These are phyloP conservation scores for Diacarnus erythraeanus DNA, from an alignment of 37 sponge, comb jelly and placozoan genomes.

Conservation along the genomic window DNA sequence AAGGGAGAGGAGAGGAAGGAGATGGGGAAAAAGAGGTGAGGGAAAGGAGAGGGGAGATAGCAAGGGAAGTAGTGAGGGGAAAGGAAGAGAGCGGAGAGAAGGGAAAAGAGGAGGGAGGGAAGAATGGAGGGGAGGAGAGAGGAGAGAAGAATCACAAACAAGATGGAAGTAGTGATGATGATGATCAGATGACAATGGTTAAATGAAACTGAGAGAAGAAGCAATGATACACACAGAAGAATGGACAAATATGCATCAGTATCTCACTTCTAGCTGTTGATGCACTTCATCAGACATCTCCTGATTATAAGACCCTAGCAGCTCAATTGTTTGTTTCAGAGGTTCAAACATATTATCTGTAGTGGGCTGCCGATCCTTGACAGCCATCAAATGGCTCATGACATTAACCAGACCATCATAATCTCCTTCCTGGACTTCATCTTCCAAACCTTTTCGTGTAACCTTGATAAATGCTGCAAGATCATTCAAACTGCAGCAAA, in stretches of 20 bases:
- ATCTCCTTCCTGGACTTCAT: slow-evolving; percentile 84
- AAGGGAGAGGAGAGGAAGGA: background rate
- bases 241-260: background rate
- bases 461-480: slow-evolving; percentile 79
- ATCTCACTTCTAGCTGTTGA: slow-evolving; percentile 68
- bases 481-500: slow-evolving; percentile 59
- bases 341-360: slow-evolving; percentile 98
- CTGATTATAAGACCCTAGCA: slow-evolving; percentile 86
- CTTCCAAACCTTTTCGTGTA: slow-evolving; percentile 50
- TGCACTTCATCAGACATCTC: slow-evolving; percentile 90
- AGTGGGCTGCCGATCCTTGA: slow-evolving; percentile 76
- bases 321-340: slow-evolving; percentile 92
- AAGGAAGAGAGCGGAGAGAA: background rate
- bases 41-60: background rate
- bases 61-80: background rate
- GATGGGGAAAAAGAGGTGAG: background rate
- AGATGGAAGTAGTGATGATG: background rate
- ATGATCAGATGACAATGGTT: background rate
- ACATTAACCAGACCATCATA: slow-evolving; percentile 89
- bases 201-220: background rate
- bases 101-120: background rate
- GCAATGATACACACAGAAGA: too few species aligned
- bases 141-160: slow-evolving; percentile 9
- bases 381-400: slow-evolving; percentile 87
- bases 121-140: background rate